phyloP scores from a whole-genome alignment of 2,113 vertebrate species.

The Acrocephalus arundinaceus region DNA sequence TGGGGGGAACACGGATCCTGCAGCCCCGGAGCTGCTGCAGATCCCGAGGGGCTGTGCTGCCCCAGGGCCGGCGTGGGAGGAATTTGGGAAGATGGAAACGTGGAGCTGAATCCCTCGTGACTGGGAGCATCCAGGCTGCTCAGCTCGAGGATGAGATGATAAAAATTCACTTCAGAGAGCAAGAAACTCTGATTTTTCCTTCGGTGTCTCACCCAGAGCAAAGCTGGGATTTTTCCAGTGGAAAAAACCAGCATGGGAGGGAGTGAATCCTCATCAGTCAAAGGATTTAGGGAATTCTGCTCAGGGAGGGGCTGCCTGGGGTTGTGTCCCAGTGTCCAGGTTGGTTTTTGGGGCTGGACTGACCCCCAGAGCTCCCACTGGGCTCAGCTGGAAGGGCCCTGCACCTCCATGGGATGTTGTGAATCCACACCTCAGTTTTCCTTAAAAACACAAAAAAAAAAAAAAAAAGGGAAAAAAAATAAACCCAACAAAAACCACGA shows the following conservation, averaged over 20 bases:
- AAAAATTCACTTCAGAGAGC: accelerated
- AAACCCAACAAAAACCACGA: not conserved
- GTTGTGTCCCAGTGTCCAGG: accelerated
- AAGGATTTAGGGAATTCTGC: not conserved
- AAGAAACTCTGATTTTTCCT: not conserved
- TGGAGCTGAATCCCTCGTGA: not conserved
- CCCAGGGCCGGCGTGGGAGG: not conserved
- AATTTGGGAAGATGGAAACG: not conserved
- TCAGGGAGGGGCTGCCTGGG: not conserved
- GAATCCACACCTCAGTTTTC: not conserved
- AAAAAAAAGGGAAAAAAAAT: accelerated
- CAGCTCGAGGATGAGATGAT: not conserved
- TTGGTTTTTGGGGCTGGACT: not conserved
- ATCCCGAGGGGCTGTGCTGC: not conserved
- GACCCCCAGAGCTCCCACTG: not conserved
- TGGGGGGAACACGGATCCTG: accelerated
- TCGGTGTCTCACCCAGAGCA: not conserved
- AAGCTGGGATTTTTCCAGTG: not conserved
- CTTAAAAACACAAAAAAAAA: not conserved
- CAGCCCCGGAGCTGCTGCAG: not conserved
- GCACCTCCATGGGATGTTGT: accelerated
- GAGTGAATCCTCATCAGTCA: not conserved
- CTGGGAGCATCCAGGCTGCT: not conserved
- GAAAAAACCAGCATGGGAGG: not conserved
- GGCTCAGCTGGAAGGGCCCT: not conserved